A percentile compares a stretch with the other conserved stretches of the same genome.
phyloP scores from a whole-genome alignment of 2,888 invertebrate genomes.

The Nymphalis polychloros region DNA sequence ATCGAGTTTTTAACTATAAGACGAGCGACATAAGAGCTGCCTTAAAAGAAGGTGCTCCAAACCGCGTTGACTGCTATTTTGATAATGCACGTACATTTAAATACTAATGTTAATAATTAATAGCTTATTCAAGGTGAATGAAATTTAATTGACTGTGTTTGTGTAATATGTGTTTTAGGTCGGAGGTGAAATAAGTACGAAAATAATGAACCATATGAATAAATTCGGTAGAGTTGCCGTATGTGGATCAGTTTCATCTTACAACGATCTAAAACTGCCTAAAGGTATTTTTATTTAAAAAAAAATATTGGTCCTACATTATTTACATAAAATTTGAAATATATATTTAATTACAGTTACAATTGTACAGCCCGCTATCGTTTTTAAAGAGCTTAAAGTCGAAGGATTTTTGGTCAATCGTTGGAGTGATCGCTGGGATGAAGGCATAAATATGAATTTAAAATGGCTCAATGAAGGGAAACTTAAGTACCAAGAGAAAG shows the following conservation, averaged over 20 bases:
- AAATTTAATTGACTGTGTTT: too few relatives aligned
- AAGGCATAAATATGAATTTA: constrained; percentile 84
- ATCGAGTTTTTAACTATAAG: constrained; percentile 88
- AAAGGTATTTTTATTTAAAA: constrained; percentile 55
- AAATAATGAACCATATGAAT: constrained; percentile 85
- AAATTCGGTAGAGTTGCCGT: constrained; percentile 84
- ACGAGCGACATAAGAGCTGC: constrained; percentile 79
- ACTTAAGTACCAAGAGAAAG: constrained; percentile 85
- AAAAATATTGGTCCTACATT: background rate
- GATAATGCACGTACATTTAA: constrained; percentile 83
- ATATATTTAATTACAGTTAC: constrained; percentile 48
- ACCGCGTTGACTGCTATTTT: constrained; percentile 88
- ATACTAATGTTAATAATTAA: background rate
- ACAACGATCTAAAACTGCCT: constrained; percentile 76
- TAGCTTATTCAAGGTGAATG: too few relatives aligned
- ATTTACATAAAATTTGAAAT: constrained; percentile 6
- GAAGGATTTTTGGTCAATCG: constrained; percentile 84
- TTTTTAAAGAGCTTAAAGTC: constrained; percentile 84
- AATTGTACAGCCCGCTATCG: constrained; percentile 81
- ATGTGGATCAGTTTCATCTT: constrained; percentile 86
- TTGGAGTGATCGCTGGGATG: constrained; percentile 83
- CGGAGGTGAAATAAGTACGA: constrained; percentile 86
- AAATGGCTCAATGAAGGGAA: constrained; percentile 86
- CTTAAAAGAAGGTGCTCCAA: constrained; percentile 84
- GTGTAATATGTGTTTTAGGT: constrained; percentile 71